Evolutionary conservation across 2,888 invertebrate species (phyloP).

Genomic region (Cinara cedri): DNA sequence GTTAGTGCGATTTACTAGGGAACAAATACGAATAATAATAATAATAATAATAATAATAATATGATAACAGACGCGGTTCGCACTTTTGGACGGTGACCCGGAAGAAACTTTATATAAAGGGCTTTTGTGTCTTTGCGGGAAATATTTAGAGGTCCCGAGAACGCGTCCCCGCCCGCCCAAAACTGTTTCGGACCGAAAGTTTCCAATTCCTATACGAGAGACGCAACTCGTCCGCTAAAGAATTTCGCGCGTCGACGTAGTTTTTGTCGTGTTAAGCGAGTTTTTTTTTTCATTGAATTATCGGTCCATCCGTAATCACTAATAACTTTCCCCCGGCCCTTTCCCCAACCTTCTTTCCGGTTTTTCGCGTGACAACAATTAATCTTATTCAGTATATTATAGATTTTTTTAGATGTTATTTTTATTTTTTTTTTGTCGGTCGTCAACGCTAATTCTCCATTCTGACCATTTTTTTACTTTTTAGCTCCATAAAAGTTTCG

Average conservation of each 20-base stretch:
- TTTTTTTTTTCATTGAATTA: too few relatives aligned
- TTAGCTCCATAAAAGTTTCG: too few relatives aligned
- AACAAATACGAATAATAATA: neutral
- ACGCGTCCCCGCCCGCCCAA: neutral
- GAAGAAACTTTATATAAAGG: constrained; percentile 8
- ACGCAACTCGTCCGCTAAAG: too few relatives aligned
- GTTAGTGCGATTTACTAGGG: too few relatives aligned
- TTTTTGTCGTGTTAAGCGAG: too few relatives aligned
- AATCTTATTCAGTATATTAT: too few relatives aligned
- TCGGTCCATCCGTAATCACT: neutral
- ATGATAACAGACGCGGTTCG: constrained; percentile 13
- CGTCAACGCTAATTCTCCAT: too few relatives aligned
- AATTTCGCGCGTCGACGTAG: too few relatives aligned
- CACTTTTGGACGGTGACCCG: neutral
- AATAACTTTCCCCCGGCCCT: neutral
- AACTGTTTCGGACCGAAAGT: constrained; percentile 21
- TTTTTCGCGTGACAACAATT: neutral
- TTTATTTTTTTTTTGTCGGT: too few relatives aligned
- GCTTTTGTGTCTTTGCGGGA: constrained; percentile 7
- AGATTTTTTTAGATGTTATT: too few relatives aligned
- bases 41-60: constrained; percentile 7
- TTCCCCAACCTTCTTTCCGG: too few relatives aligned
- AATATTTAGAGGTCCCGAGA: neutral
- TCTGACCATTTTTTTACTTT: too few relatives aligned
- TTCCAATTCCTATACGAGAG: neutral